Percentiles rank a stretch among this genome's conserved stretches.
Evolutionary conservation across 1,140 invertebrate genomes (phyloP).

Genomic region (Belonocnema kinseyi): DNA sequence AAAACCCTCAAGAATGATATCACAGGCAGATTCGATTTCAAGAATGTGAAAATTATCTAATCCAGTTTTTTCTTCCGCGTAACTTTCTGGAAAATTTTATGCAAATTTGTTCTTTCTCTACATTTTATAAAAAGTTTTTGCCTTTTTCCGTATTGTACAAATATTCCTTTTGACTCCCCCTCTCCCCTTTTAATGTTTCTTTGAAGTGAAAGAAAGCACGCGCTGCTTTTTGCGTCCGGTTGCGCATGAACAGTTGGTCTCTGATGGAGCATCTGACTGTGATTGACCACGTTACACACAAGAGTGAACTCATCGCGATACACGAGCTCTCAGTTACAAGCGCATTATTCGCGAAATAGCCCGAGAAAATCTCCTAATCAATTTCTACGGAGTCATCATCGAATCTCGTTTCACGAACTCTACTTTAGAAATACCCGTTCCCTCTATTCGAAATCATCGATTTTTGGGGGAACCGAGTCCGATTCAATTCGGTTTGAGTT

Average conservation of each 20-base stretch:
- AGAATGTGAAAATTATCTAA: no score
- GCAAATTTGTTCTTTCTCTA: no score
- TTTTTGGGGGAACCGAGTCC: background rate
- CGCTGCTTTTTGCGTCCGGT: conserved; percentile 20
- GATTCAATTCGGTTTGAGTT: conserved; percentile 1
- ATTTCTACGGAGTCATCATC: conserved; percentile 31
- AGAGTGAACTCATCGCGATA: conserved; percentile 60
- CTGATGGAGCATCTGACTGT: conserved; percentile 59
- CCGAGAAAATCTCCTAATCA: conserved; percentile 37
- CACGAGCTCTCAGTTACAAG: conserved; percentile 18
- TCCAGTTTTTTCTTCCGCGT: no score
- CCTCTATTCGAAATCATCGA: background rate
- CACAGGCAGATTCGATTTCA: no score
- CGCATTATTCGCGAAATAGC: conserved; percentile 29
- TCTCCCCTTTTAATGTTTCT: background rate
- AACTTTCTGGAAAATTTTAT: no score
- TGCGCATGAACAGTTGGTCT: conserved; percentile 59
- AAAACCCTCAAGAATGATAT: no score
- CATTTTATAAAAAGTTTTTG: no score
- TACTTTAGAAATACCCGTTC: background rate
- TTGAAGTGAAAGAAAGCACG: background rate
- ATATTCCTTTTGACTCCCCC: background rate
- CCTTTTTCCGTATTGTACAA: background rate
- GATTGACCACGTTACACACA: conserved; percentile 60
- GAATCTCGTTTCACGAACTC: background rate